Base-by-base conservation (phyloP, 2,113 vertebrate species). In the Sinocyclocheilus anshuiensis region DNA sequence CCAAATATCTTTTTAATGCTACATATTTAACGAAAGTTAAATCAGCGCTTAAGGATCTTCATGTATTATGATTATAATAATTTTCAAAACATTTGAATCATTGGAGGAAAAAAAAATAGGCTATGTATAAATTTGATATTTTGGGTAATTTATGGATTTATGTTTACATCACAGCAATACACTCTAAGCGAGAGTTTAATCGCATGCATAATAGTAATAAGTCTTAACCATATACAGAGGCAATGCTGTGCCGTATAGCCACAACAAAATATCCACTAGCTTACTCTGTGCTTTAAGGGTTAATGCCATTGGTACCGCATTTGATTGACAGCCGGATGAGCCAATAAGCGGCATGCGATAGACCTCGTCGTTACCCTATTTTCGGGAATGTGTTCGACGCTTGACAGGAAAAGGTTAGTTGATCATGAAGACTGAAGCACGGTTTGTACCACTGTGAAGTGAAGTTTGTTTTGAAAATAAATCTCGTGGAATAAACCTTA, bases 371-470 rank as follows among this genome's bases (percentile, higher is more conserved):
- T 57, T 81, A 84, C 92, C 92, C 92, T 79, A 84, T 87, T 96
- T 94, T 94, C 94, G 93, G 94, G 94, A 96, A 94, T 88, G 86
- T 90, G 93, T 89, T 72, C 36, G 90, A 3, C 22, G 18, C 84
- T 94, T 96, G 91, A 93, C 94, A 93, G 94, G 93, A 95, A 33
- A 95, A 92, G 84, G 86, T 90, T 86, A 85, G 86, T n/a, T 29
- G 82, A 86, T 12, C 76, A 45, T 69, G 18, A 7, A 33, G 81
- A 81, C 29, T 55, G 57, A 74, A n/a, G 6, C 50, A 36, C 81
- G 67, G 67, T 4, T 24, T 79, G 36, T 24, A 24, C 1, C n/a
- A 26, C 63, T 75, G 42, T 33, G 12, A 67, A 6, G 33, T 18
- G 65, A 87, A 74, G 55, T 81, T 72, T 71, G 18, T 76, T 77